A percentile compares a stretch with the other conserved stretches of the same genome.
Evolutionary conservation across 2,888 invertebrate species (phyloP).

Genomic region (Zeuzera pyrina): DNA sequence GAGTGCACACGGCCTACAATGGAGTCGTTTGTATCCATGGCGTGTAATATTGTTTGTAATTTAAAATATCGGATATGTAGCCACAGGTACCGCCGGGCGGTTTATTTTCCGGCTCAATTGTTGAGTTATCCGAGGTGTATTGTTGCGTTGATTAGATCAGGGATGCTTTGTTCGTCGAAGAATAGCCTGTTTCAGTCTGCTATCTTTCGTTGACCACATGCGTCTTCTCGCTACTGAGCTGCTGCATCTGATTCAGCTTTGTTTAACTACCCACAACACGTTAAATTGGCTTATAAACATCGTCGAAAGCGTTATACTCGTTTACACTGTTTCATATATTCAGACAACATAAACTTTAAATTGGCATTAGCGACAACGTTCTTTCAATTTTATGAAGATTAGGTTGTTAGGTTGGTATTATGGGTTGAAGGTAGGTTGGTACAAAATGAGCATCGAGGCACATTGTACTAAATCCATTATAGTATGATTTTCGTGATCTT

Average conservation of each 20-base stretch:
- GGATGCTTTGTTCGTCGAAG: constrained; percentile 54
- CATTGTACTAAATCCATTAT: too few species aligned
- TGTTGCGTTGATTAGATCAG: constrained; percentile 70
- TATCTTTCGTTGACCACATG: constrained; percentile 45
- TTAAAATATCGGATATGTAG: constrained; percentile 59
- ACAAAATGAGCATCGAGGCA: too few species aligned
- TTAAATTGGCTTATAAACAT: too few species aligned
- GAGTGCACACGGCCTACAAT: constrained; percentile 56
- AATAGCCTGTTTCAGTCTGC: constrained; percentile 39
- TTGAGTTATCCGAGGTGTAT: constrained; percentile 56
- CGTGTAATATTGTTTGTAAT: constrained; percentile 66
- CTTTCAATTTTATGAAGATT: too few species aligned
- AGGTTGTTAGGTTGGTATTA: too few species aligned
- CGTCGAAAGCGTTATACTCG: too few species aligned
- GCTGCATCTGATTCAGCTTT: constrained; percentile 26
- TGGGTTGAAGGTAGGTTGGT: constrained; percentile 1
- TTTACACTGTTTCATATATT: too few species aligned
- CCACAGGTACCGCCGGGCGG: constrained; percentile 31
- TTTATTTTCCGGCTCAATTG: constrained; percentile 57
- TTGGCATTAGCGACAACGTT: too few species aligned
- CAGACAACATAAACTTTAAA: too few species aligned
- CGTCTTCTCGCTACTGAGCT: too few species aligned
- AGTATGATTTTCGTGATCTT: constrained; percentile 8
- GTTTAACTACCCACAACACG: constrained; percentile 21
- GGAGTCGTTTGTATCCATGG: constrained; percentile 55